Evolutionary conservation across 2,888 invertebrate species (phyloP).

Genomic region (Formica aserva): DNA sequence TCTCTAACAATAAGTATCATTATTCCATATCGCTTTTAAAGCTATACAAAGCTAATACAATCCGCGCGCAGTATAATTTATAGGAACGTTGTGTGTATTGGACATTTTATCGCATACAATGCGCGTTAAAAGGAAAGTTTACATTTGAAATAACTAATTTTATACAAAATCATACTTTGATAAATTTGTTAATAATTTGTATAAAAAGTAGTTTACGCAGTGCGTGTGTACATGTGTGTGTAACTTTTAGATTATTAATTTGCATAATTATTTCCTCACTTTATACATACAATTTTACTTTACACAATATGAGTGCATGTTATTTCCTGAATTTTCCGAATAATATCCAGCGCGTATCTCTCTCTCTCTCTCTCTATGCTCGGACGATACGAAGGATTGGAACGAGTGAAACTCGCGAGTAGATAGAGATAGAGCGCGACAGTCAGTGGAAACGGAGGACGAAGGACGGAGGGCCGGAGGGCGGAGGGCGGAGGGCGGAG

Average conservation of each 20-base stretch:
- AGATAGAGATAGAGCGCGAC: conserved; percentile 4
- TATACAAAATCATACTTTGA: not conserved
- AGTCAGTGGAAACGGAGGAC: conserved; percentile 14
- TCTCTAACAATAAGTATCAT: not conserved
- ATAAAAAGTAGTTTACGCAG: not conserved
- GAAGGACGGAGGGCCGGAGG: not conserved
- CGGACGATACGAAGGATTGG: not conserved
- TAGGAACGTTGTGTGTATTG: not conserved
- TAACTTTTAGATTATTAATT: conserved; percentile 8
- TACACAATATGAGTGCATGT: not conserved
- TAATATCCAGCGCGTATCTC: not conserved
- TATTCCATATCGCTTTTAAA: not conserved
- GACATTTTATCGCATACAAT: not conserved
- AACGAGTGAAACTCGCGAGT: not conserved
- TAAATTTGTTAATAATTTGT: not conserved
- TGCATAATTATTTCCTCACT: conserved; percentile 24
- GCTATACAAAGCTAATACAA: not conserved
- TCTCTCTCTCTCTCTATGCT: not conserved
- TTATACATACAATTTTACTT: not conserved
- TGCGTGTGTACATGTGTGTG: not conserved
- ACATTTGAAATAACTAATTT: not conserved
- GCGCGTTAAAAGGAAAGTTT: too few species aligned
- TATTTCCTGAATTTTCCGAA: conserved; percentile 30
- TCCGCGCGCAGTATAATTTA: not conserved
- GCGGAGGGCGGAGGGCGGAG: not conserved